Percentiles rank a stretch among this genome's conserved stretches.
Conservation (phyloP, 2,888 invertebrate genomes). For the Acanthosepion esculentum region DNA sequence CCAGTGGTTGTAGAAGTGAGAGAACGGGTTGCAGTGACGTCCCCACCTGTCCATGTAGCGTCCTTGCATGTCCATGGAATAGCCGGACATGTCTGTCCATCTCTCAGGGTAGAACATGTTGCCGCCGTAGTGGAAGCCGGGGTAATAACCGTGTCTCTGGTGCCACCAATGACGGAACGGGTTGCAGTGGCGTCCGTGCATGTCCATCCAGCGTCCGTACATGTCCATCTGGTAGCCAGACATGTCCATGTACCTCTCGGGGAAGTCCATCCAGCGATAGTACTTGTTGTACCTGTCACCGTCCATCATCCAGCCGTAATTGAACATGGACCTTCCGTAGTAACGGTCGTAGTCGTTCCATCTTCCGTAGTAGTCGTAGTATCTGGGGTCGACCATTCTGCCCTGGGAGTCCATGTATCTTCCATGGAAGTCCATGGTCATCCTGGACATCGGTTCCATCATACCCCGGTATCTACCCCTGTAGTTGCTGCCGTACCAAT, state of each 20-base stretch:
- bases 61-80: slow-evolving; percentile 39
- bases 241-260: slow-evolving; percentile 39
- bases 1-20: not conserved
- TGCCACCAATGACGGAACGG: not conserved
- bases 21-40: not conserved
- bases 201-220: slow-evolving; percentile 41
- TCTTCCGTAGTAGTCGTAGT: slow-evolving; percentile 38
- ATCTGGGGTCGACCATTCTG: slow-evolving; percentile 34
- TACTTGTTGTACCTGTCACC: not conserved
- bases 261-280: slow-evolving; percentile 39
- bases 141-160: not conserved
- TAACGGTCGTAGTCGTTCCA: not conserved
- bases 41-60: slow-evolving; percentile 34
- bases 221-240: slow-evolving; percentile 46
- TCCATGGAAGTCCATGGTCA: slow-evolving; percentile 35
- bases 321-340: not conserved
- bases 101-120: not conserved
- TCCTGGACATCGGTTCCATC: slow-evolving; percentile 36
- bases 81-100: slow-evolving; percentile 25
- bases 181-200: not conserved
- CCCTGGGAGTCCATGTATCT: slow-evolving; percentile 12
- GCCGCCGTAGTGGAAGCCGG: not conserved
- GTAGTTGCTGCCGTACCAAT: not conserved
- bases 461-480: not conserved
- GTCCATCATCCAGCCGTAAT: not conserved